phyloP scores from a whole-genome alignment of 2,113 vertebrate genomes.

The Ctenodactylus gundi region DNA sequence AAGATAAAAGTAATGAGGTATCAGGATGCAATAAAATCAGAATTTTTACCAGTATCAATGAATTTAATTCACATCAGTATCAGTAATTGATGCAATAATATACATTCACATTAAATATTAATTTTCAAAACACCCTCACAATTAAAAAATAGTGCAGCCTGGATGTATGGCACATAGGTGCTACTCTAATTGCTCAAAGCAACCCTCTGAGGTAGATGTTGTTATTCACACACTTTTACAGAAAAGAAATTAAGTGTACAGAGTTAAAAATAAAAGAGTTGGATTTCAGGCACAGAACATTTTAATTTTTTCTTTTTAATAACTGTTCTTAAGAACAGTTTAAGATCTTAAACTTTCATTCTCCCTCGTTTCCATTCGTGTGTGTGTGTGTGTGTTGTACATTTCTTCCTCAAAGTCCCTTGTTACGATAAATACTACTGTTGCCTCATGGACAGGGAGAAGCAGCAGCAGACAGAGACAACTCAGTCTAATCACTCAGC shows the following conservation, averaged over 20 bases:
- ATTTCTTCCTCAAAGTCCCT: not conserved
- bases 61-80: not conserved
- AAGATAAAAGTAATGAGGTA: not conserved
- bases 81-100: not conserved
- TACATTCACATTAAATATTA: not conserved
- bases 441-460: not conserved
- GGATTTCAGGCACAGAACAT: not conserved
- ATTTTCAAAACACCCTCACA: not conserved
- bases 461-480: not conserved
- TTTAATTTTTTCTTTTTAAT: not conserved
- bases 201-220: not conserved
- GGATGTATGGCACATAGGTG: too few relatives aligned
- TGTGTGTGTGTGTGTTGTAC: not conserved
- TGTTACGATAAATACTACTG: not conserved
- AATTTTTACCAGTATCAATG: not conserved
- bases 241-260: not conserved
- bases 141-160: not conserved
- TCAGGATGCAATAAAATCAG: not conserved
- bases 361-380: not conserved
- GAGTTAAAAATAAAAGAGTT: not conserved
- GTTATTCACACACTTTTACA: not conserved
- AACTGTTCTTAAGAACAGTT: too few relatives aligned
- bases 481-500: not conserved
- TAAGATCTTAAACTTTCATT: not conserved
- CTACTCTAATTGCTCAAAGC: not conserved